phyloP scores from a whole-genome alignment of 2,113 vertebrate species.

The Plotosus lineatus region DNA sequence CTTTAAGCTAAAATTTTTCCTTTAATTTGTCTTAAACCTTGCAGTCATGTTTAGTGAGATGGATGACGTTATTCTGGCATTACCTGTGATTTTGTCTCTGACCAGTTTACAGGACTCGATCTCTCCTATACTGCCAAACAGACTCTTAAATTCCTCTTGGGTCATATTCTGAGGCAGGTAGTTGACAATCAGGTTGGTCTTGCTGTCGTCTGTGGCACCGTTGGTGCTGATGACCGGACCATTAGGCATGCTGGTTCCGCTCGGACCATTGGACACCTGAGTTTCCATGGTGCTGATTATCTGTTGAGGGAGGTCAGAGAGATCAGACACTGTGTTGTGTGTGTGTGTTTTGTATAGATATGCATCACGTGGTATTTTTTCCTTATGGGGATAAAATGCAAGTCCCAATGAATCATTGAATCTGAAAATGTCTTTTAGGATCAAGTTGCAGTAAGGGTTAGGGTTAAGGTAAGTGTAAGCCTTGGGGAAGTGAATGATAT shows the following conservation, averaged over 20 bases:
- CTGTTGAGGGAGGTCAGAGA: slow-evolving; percentile 79
- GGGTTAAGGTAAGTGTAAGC: too few species aligned
- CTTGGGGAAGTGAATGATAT: too few species aligned
- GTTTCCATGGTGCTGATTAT: slow-evolving; percentile 99
- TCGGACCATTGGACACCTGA: slow-evolving; percentile 92
- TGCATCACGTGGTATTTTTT: too few species aligned
- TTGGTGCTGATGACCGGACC: slow-evolving; percentile 87
- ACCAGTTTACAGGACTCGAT: slow-evolving; percentile 96
- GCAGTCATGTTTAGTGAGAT: neutral
- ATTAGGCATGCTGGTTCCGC: slow-evolving; percentile 85
- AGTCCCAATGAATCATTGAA: too few species aligned
- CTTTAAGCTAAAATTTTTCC: neutral
- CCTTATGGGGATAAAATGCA: too few species aligned
- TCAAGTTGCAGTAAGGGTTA: too few species aligned
- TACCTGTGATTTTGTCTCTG: slow-evolving; percentile 94
- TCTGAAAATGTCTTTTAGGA: too few species aligned
- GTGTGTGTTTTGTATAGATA: too few species aligned
- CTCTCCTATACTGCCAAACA: slow-evolving; percentile 94
- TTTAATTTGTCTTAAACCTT: neutral
- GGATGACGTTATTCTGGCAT: neutral
- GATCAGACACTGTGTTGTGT: slow-evolving; percentile 51
- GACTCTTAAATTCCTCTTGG: slow-evolving; percentile 94
- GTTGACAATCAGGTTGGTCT: slow-evolving; percentile 97
- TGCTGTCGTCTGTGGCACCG: slow-evolving; percentile 88
- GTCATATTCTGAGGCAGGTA: slow-evolving; percentile 98